These are phyloP conservation scores for Chamaetylas fuelleborni DNA, from an alignment of 2,113 vertebrate species.

Conservation along the genomic window DNA sequence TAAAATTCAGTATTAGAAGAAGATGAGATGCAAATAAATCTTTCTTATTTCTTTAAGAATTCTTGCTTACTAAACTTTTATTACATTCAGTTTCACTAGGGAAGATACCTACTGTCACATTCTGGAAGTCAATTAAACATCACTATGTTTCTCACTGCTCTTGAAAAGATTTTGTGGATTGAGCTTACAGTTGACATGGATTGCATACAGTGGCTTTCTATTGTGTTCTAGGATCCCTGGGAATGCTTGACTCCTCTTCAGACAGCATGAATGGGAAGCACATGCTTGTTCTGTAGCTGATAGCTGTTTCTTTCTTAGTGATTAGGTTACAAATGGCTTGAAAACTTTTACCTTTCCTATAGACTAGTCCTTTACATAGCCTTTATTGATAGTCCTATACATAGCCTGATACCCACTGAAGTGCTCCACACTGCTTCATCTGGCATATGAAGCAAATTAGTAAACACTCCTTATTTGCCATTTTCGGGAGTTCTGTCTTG, in stretches of 20 bases:
- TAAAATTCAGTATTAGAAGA: not conserved
- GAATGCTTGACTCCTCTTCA: not conserved
- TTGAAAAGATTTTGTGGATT: not conserved
- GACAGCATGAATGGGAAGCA: not conserved
- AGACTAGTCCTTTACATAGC: not conserved
- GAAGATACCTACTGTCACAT: not conserved
- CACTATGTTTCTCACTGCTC: not conserved
- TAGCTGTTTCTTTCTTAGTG: not conserved
- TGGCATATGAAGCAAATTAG: not conserved
- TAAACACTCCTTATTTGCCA: not conserved
- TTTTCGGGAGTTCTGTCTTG: not conserved
- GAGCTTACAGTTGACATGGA: not conserved
- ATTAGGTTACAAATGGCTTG: not conserved
- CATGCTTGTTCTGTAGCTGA: not conserved
- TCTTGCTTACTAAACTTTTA: not conserved
- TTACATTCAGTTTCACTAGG: not conserved
- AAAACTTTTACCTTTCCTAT: not conserved
- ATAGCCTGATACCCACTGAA: not conserved
- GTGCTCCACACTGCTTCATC: accelerated
- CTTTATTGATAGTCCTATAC: not conserved
- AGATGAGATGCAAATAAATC: not conserved
- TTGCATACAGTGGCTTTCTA: not conserved
- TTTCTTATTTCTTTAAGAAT: not conserved
- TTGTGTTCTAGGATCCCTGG: not conserved
- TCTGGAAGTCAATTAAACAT: not conserved